Percentiles rank a stretch among this genome's conserved stretches.
phyloP scores from a whole-genome alignment of 64 coral and sea anemone genomes.

The Catalaphyllia jardinei region DNA sequence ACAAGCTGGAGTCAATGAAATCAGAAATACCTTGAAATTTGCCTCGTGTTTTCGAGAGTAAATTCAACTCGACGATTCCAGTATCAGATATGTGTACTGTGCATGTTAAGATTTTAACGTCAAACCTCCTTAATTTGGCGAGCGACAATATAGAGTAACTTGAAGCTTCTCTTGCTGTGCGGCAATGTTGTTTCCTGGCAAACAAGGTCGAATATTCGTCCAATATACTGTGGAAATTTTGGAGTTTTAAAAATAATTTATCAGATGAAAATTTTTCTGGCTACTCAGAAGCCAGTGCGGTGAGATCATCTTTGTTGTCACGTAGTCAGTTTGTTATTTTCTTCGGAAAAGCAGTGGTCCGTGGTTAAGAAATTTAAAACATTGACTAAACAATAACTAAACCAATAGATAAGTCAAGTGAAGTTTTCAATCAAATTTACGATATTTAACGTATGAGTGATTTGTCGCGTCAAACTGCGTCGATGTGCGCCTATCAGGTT shows the following conservation, averaged over 20 bases:
- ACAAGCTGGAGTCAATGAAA: neutral
- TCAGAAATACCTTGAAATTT: neutral
- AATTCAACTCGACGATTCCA: neutral
- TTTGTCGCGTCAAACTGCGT: conserved; percentile 38
- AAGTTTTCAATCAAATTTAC: neutral
- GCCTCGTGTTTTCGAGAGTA: neutral
- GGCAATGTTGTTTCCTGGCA: conserved; percentile 22
- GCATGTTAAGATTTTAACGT: neutral
- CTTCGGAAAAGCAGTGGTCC: neutral
- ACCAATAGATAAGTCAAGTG: neutral
- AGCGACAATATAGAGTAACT: neutral
- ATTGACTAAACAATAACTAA: neutral
- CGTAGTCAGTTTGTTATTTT: neutral
- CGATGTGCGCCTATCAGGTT: neutral
- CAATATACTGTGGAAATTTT: neutral
- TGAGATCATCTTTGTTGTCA: too few relatives aligned
- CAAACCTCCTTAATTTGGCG: neutral
- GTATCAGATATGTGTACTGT: neutral
- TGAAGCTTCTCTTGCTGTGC: neutral
- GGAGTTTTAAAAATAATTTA: neutral
- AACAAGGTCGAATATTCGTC: conserved; percentile 8
- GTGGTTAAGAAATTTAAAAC: neutral
- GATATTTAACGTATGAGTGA: conserved; percentile 13
- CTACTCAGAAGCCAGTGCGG: neutral
- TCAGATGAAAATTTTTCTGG: neutral